Evolutionary conservation across 2,113 vertebrate species (phyloP).

Genomic region (Eira barbara): DNA sequence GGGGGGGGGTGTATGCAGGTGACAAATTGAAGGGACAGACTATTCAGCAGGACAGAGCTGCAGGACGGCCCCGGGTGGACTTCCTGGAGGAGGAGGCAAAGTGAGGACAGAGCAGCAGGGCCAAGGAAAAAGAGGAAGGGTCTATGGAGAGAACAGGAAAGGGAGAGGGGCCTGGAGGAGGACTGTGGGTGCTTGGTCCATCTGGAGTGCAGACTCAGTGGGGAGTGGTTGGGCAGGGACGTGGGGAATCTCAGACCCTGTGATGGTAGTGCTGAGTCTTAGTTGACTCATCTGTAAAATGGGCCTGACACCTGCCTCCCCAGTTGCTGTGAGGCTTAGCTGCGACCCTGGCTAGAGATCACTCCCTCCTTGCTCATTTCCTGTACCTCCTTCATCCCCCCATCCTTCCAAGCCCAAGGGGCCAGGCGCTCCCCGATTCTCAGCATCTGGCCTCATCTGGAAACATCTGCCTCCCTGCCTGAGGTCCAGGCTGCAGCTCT

Average conservation of each 20-base stretch:
- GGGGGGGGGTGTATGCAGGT: background rate
- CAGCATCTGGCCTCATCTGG: conserved; percentile 63
- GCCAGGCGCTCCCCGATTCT: background rate
- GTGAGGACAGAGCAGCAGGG: background rate
- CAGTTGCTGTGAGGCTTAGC: background rate
- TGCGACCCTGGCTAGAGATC: conserved; percentile 16
- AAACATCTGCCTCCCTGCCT: conserved; percentile 61
- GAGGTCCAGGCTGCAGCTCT: background rate
- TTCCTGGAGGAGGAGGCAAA: conserved; percentile 44
- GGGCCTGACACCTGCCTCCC: background rate
- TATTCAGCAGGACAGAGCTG: background rate
- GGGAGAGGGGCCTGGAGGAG: background rate
- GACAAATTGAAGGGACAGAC: background rate
- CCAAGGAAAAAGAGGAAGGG: background rate
- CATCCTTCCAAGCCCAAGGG: background rate
- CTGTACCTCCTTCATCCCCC: background rate
- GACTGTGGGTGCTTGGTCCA: background rate
- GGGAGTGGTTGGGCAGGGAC: background rate
- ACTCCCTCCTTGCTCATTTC: conserved; percentile 13
- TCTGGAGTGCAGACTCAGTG: background rate
- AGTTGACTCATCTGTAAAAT: conserved; percentile 5
- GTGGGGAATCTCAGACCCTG: background rate
- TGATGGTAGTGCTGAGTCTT: background rate
- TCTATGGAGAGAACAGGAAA: background rate
- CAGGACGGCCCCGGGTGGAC: background rate